Evolutionary conservation across 2,797 vertebrate species (phyloP).

Genomic region (Mus caroli): DNA sequence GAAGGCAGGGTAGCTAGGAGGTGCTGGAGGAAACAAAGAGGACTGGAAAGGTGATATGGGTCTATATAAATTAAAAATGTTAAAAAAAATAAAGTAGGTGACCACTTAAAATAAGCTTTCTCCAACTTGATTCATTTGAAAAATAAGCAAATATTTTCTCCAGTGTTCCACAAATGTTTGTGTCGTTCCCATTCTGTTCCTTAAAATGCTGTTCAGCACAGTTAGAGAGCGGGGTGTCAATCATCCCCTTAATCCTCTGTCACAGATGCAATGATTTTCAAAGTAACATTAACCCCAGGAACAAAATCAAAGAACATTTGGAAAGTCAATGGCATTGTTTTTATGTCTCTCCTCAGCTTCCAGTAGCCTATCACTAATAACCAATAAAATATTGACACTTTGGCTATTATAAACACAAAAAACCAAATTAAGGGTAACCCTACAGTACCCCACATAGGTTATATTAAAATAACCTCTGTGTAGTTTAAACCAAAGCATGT

Average conservation of each 20-base stretch:
- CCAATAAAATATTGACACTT: not conserved
- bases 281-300: not conserved
- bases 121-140: not conserved
- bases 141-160: not conserved
- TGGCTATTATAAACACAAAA: conserved; percentile 21
- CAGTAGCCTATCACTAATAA: not conserved
- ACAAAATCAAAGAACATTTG: not conserved
- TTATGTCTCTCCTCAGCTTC: not conserved
- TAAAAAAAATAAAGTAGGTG: not conserved
- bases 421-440: not conserved
- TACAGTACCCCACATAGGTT: not conserved
- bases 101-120: not conserved
- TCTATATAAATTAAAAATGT: not conserved
- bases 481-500: not conserved
- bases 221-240: not conserved
- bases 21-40: not conserved
- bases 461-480: not conserved
- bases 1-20: too few species aligned
- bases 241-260: not conserved
- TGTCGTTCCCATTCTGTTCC: not conserved
- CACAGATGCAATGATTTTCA: not conserved
- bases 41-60: too few species aligned
- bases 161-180: not conserved
- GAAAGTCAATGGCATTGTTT: not conserved
- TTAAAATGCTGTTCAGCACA: not conserved